A percentile compares a stretch with the other conserved stretches of the same genome.
These are phyloP conservation scores for Plestiodon gilberti DNA, from an alignment of 2,113 vertebrate species.

Conservation along the genomic window DNA sequence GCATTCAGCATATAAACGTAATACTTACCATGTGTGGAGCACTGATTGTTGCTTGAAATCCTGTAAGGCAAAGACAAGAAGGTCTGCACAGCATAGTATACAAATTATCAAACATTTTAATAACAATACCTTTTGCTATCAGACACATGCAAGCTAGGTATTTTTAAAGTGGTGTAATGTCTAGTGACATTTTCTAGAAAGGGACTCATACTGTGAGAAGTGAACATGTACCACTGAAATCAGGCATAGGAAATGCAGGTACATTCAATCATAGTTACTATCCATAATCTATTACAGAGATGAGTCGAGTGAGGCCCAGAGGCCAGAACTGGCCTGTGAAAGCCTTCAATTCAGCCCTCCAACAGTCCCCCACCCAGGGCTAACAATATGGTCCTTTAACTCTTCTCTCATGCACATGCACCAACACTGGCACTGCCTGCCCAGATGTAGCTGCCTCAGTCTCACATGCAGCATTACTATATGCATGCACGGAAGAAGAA, in stretches of 20 bases:
- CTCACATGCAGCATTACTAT: no score
- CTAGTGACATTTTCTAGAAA: background rate
- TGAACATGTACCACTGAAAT: background rate
- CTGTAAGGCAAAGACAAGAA: constrained; percentile 76
- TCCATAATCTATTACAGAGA: background rate
- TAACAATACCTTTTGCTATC: background rate
- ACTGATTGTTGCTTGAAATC: constrained; percentile 98
- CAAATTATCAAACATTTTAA: constrained; percentile 12
- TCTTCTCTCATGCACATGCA: no score
- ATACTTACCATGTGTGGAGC: constrained; percentile 97
- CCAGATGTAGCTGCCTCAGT: no score
- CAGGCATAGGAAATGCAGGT: background rate
- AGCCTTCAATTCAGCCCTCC: no score
- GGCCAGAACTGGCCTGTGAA: no score
- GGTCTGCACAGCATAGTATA: background rate
- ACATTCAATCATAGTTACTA: background rate
- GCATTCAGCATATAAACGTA: background rate
- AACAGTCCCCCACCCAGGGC: no score
- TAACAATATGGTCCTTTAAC: no score
- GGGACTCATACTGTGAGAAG: background rate
- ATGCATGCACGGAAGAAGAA: no score
- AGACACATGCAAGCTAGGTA: background rate
- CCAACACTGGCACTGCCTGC: no score
- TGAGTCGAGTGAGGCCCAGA: no score
- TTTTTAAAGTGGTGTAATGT: background rate